phyloP scores from a whole-genome alignment of 2,888 invertebrate species.

The Hydroisotoma schaefferi region DNA sequence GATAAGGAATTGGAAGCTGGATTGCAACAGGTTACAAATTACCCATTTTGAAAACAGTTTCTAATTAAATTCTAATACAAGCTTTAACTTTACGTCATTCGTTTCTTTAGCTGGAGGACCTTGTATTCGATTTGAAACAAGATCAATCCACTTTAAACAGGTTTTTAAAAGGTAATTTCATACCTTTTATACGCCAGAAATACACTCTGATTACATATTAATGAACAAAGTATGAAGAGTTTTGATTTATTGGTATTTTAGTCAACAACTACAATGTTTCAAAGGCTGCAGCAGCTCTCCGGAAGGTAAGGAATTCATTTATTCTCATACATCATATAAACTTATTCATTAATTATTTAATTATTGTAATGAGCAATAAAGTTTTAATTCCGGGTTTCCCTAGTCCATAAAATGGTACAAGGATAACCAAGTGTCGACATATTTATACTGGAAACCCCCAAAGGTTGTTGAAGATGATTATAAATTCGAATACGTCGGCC shows the following conservation, averaged over 20 bases:
- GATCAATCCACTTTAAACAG: conserved; percentile 17
- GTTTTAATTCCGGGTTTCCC: neutral
- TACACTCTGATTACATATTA: neutral
- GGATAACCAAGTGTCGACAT: conserved; percentile 15
- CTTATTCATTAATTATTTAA: neutral
- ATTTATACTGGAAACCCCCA: conserved; percentile 18
- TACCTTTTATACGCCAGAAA: neutral
- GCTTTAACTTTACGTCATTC: neutral
- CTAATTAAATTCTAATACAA: neutral
- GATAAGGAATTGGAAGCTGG: too few species aligned
- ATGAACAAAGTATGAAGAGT: neutral
- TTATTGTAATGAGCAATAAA: neutral
- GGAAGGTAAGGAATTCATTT: conserved; percentile 68
- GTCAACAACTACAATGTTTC: conserved; percentile 50
- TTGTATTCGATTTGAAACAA: conserved; percentile 4
- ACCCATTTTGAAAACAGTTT: too few species aligned
- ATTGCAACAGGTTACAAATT: too few species aligned
- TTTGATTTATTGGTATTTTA: neutral
- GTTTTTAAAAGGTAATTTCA: conserved; percentile 18
- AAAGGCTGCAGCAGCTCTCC: conserved; percentile 84
- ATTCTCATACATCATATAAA: neutral
- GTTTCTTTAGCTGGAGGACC: conserved; percentile 9
- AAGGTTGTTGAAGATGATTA: conserved; percentile 14
- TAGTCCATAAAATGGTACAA: conserved; percentile 17
- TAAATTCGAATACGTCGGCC: conserved; percentile 14